Conservation (phyloP, 2,888 invertebrate genomes). For the Terebella lapidaria region DNA sequence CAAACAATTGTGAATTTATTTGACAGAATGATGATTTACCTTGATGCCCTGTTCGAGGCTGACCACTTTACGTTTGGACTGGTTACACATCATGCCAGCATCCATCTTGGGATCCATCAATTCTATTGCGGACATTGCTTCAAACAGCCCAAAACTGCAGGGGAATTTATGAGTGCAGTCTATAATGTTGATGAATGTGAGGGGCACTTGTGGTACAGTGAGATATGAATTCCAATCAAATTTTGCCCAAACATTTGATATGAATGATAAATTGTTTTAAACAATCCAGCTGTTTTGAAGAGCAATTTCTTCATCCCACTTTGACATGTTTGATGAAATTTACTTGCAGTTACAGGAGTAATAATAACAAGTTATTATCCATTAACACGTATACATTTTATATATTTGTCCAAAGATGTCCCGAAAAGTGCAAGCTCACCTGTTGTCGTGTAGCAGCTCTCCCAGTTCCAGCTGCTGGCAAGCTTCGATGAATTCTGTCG, state of each 20-base stretch:
- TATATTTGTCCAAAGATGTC: too few relatives aligned
- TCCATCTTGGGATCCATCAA: constrained; percentile 99
- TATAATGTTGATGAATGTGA: too few relatives aligned
- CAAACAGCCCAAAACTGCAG: constrained; percentile 65
- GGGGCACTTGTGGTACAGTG: neutral
- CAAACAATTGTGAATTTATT: too few relatives aligned
- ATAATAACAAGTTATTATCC: too few relatives aligned
- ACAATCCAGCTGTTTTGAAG: too few relatives aligned
- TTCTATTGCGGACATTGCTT: constrained; percentile 99
- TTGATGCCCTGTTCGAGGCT: constrained; percentile 79
- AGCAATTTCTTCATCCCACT: too few relatives aligned
- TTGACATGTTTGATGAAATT: too few relatives aligned
- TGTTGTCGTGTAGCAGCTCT: constrained; percentile 84
- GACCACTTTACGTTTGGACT: constrained; percentile 70
- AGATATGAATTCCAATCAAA: neutral
- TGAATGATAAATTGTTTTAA: neutral
- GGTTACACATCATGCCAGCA: constrained; percentile 93
- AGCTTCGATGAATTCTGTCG: constrained; percentile 43
- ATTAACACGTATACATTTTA: too few relatives aligned
- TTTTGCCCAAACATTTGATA: neutral
- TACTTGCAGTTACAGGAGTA: too few relatives aligned
- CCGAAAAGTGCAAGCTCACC: too few relatives aligned
- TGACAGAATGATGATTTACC: too few relatives aligned
- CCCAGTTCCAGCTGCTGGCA: constrained; percentile 72
- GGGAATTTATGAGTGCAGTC: neutral